Evolutionary conservation across 2,797 vertebrate species (phyloP).

Genomic region (Mus caroli): DNA sequence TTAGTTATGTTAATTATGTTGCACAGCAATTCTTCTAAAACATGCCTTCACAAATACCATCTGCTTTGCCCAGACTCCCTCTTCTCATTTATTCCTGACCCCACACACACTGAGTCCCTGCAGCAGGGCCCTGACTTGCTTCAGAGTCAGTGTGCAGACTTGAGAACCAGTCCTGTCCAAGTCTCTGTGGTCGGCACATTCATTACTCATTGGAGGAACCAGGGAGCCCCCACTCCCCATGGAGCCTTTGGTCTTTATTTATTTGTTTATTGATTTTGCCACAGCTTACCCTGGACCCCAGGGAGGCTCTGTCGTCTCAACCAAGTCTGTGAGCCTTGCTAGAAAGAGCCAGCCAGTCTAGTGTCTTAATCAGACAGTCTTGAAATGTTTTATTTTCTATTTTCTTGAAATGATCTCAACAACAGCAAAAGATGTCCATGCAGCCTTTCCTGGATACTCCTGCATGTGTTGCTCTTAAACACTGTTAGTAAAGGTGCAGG

Average conservation of each 20-base stretch:
- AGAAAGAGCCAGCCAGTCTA: slow-evolving; percentile 81
- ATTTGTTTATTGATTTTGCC: slow-evolving; percentile 87
- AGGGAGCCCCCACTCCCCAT: slow-evolving; percentile 81
- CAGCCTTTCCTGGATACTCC: slow-evolving; percentile 12
- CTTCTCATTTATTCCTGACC: slow-evolving; percentile 69
- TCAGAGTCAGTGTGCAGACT: slow-evolving; percentile 78
- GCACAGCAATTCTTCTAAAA: slow-evolving; percentile 8
- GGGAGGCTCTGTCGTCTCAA: slow-evolving; percentile 42
- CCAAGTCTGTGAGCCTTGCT: slow-evolving; percentile 82
- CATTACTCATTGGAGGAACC: slow-evolving; percentile 87
- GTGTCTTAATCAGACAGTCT: slow-evolving; percentile 53
- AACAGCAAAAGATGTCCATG: not conserved
- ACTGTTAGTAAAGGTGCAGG: slow-evolving; percentile 35
- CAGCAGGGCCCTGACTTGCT: slow-evolving; percentile 72
- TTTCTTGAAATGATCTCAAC: slow-evolving; percentile 47
- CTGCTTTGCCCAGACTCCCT: not conserved
- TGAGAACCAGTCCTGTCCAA: slow-evolving; percentile 79
- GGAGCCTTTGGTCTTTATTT: slow-evolving; percentile 85
- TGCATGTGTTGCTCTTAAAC: not conserved
- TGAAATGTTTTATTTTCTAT: slow-evolving; percentile 31
- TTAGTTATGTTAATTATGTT: slow-evolving; percentile 5
- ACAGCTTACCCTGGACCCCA: slow-evolving; percentile 75
- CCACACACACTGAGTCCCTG: slow-evolving; percentile 54
- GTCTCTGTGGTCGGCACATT: slow-evolving; percentile 84
- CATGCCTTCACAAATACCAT: not conserved